phyloP scores from a whole-genome alignment of 2,797 vertebrate genomes.

The Rhinatrema bivittatum region DNA sequence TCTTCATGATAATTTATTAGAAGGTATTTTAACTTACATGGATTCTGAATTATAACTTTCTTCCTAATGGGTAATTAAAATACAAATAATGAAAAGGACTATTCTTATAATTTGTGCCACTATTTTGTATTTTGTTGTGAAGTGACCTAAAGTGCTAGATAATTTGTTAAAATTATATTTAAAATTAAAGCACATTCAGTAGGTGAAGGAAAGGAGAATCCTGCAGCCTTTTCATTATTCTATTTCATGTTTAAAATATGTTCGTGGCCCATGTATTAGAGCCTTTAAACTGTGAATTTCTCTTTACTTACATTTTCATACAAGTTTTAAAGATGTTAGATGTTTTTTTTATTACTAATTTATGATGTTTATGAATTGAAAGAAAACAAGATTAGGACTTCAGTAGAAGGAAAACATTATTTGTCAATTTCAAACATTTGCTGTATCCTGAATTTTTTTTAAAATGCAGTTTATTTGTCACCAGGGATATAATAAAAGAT shows the following conservation, averaged over 20 bases:
- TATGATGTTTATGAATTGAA: slow-evolving; percentile 27
- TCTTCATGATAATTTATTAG: not conserved
- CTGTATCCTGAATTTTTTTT: too few relatives aligned
- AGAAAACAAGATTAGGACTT: slow-evolving; percentile 8
- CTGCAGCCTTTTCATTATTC: slow-evolving; percentile 20
- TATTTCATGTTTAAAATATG: slow-evolving; percentile 35
- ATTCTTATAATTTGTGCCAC: slow-evolving; percentile 17
- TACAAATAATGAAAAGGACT: slow-evolving; percentile 27
- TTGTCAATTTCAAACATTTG: slow-evolving; percentile 1
- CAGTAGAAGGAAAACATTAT: slow-evolving; percentile 6
- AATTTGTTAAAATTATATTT: slow-evolving; percentile 18
- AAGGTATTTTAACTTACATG: not conserved
- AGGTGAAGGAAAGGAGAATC: too few relatives aligned
- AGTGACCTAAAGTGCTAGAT: slow-evolving; percentile 26
- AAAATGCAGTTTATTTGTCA: too few relatives aligned
- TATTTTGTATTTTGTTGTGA: slow-evolving; percentile 8
- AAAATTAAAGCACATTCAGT: slow-evolving; percentile 39
- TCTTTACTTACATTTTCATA: slow-evolving; percentile 17
- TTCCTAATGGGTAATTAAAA: slow-evolving; percentile 27
- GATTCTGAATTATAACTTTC: slow-evolving; percentile 14
- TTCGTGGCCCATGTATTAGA: slow-evolving; percentile 28
- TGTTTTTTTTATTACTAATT: slow-evolving; percentile 43
- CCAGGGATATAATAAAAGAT: too few relatives aligned
- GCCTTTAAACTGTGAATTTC: slow-evolving; percentile 22
- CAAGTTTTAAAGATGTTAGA: slow-evolving; percentile 37